phyloP scores from a whole-genome alignment of 2,113 vertebrate genomes.

The Triplophysa tibetana region DNA sequence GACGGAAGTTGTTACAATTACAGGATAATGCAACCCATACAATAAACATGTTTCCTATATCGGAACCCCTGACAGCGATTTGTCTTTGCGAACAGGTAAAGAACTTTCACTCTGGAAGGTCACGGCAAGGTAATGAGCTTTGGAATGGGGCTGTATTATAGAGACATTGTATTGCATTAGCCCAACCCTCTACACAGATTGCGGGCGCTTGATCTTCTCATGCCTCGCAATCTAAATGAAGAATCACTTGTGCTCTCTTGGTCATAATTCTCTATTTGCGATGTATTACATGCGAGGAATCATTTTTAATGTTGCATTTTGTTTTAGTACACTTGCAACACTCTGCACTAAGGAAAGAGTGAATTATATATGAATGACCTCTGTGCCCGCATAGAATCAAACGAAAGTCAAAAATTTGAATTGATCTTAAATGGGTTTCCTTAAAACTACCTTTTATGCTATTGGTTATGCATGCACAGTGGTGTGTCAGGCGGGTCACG shows the following conservation, averaged over 20 bases:
- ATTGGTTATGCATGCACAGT: too few species aligned
- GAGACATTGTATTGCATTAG: slow-evolving; percentile 52
- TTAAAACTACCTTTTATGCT: too few species aligned
- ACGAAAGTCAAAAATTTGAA: too few species aligned
- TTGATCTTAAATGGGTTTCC: too few species aligned
- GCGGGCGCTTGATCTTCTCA: slow-evolving; percentile 50
- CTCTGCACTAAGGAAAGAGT: background rate
- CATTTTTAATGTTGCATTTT: slow-evolving; percentile 43
- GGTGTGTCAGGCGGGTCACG: too few species aligned
- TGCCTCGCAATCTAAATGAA: slow-evolving; percentile 62
- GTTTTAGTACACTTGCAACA: slow-evolving; percentile 44
- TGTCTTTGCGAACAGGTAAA: slow-evolving; percentile 56
- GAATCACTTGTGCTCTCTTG: slow-evolving; percentile 52
- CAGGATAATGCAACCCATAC: slow-evolving; percentile 55
- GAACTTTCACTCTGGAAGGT: slow-evolving; percentile 64
- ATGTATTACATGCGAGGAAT: slow-evolving; percentile 55
- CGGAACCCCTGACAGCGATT: slow-evolving; percentile 54
- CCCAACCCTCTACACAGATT: slow-evolving; percentile 48
- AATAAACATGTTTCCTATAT: slow-evolving; percentile 48
- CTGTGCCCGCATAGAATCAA: too few species aligned
- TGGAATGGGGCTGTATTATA: slow-evolving; percentile 52
- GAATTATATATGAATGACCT: too few species aligned
- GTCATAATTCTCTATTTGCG: slow-evolving; percentile 55
- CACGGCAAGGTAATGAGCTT: slow-evolving; percentile 60
- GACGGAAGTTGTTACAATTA: slow-evolving; percentile 37